Conservation (phyloP, 1,140 invertebrate genomes). For the Caerostris darwini region DNA sequence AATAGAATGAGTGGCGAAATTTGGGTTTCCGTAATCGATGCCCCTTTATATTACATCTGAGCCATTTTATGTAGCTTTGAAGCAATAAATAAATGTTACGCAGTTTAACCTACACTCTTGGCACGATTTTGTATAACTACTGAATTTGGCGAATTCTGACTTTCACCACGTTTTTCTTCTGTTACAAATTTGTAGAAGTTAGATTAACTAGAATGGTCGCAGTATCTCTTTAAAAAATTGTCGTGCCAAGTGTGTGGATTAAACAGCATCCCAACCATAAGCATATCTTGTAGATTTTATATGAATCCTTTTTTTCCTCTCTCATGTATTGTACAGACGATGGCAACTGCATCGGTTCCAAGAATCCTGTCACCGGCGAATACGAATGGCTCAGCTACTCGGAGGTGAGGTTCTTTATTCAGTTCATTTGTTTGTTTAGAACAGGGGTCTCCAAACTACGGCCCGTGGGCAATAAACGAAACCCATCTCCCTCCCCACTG, state of each 20-base stretch:
- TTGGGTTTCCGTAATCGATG: too few relatives aligned
- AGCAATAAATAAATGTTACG: too few relatives aligned
- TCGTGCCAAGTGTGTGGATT: not conserved
- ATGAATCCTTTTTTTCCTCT: too few relatives aligned
- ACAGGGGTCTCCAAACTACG: not conserved
- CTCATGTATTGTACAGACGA: slow-evolving; percentile 86
- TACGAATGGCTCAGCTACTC: slow-evolving; percentile 97
- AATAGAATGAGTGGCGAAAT: too few relatives aligned
- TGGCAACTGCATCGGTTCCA: slow-evolving; percentile 93
- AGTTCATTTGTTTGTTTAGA: not conserved
- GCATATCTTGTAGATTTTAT: not conserved
- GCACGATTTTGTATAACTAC: too few relatives aligned
- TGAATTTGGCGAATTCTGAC: too few relatives aligned
- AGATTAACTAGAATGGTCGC: not conserved
- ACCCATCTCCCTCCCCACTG: not conserved
- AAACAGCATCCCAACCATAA: slow-evolving; percentile 79
- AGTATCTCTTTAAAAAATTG: not conserved
- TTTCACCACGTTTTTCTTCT: too few relatives aligned
- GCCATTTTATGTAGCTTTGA: too few relatives aligned
- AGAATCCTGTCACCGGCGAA: slow-evolving; percentile 87
- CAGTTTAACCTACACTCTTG: too few relatives aligned
- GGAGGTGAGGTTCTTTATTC: slow-evolving; percentile 81
- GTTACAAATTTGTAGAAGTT: not conserved
- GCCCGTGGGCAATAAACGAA: too few relatives aligned
- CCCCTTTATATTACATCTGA: too few relatives aligned